Conservation (phyloP, 2,113 vertebrate species). For the Hyla sarda region DNA sequence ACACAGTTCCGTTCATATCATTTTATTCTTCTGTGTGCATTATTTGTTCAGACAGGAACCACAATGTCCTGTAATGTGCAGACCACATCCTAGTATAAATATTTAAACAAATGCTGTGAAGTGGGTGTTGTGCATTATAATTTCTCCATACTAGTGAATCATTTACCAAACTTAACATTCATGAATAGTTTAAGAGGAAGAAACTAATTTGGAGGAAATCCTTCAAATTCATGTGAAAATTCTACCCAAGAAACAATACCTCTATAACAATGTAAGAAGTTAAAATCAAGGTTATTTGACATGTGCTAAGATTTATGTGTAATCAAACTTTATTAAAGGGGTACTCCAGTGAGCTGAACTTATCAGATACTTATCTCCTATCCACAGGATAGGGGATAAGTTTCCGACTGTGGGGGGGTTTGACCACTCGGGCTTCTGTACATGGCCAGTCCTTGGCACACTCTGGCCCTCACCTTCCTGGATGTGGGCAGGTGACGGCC, state of each 20-base stretch:
- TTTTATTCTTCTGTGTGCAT: neutral
- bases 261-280: neutral
- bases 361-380: too few relatives aligned
- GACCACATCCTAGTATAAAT: conserved; percentile 41
- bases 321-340: too few relatives aligned
- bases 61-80: neutral
- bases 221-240: neutral
- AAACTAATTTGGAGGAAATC: conserved; percentile 40
- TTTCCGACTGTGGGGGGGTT: too few relatives aligned
- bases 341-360: too few relatives aligned
- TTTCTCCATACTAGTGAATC: neutral
- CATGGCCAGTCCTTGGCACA: too few relatives aligned
- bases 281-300: neutral
- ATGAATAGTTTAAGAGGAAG: conserved; percentile 32
- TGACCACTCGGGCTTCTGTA: too few relatives aligned
- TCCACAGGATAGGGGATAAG: too few relatives aligned
- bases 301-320: neutral
- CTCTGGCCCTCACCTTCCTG: too few relatives aligned
- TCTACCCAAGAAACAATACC: neutral
- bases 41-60: conserved; percentile 22
- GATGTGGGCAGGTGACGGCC: too few relatives aligned
- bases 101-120: conserved; percentile 8
- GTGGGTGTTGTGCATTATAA: neutral
- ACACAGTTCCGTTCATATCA: neutral
- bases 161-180: neutral